phyloP scores from a whole-genome alignment of 2,888 invertebrate species.

The Aleiodes alternator region DNA sequence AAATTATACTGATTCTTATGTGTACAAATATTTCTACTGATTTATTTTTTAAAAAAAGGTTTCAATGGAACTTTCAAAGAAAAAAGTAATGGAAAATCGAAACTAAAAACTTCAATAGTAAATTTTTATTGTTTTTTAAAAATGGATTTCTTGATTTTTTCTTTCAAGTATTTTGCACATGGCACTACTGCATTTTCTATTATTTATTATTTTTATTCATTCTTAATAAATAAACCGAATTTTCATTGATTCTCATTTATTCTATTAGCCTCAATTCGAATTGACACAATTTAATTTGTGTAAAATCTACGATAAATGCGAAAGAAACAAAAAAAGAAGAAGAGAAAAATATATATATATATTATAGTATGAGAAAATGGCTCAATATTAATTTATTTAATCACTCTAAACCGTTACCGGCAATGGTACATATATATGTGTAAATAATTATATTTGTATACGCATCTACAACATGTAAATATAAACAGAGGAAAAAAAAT shows the following conservation, averaged over 20 bases:
- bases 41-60: background rate
- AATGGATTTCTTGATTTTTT: constrained; percentile 24
- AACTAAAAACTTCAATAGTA: background rate
- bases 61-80: background rate
- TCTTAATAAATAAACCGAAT: too few relatives aligned
- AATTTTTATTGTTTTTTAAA: constrained; percentile 4
- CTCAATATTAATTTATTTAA: constrained; percentile 25
- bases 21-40: too few relatives aligned
- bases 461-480: constrained; percentile 28
- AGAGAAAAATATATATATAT: too few relatives aligned
- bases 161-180: constrained; percentile 35
- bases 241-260: background rate
- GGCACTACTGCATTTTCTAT: background rate
- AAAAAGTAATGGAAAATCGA: background rate
- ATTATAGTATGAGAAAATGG: background rate
- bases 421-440: constrained; percentile 10
- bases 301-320: background rate
- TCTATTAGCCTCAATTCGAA: too few relatives aligned
- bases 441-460: constrained; percentile 30
- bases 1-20: too few relatives aligned
- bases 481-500: background rate
- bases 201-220: too few relatives aligned
- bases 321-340: too few relatives aligned
- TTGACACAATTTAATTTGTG: background rate
- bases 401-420: constrained; percentile 12